Evolutionary conservation across 2,113 vertebrate species (phyloP).

Genomic region (Hoplias malabaricus): DNA sequence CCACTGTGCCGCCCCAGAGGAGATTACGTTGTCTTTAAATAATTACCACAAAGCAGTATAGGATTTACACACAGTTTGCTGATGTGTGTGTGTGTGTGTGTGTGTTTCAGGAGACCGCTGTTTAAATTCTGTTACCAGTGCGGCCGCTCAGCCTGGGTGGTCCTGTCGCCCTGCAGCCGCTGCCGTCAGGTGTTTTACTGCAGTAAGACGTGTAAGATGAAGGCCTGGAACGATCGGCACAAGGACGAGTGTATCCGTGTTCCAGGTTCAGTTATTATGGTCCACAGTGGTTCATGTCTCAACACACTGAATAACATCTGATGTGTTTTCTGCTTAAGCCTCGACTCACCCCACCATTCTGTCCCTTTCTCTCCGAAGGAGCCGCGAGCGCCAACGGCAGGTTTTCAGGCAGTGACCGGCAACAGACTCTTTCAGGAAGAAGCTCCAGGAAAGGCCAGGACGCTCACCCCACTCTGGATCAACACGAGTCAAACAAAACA

Average conservation of each 20-base stretch:
- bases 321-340: no score
- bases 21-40: no score
- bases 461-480: background rate
- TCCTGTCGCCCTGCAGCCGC: constrained; percentile 67
- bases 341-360: background rate
- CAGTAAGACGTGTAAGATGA: constrained; percentile 76
- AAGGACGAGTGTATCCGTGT: constrained; percentile 69
- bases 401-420: background rate
- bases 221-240: constrained; percentile 74
- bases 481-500: background rate
- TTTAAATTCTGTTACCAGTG: constrained; percentile 83
- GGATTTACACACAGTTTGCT: no score
- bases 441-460: background rate
- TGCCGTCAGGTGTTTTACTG: constrained; percentile 79
- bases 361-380: constrained; percentile 36
- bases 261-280: no score
- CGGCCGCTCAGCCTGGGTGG: constrained; percentile 75
- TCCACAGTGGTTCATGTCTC: no score
- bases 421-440: constrained; percentile 7
- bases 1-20: no score
- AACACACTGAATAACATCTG: no score
- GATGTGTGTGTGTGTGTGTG: background rate
- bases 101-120: constrained; percentile 60
- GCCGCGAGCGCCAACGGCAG: constrained; percentile 1
- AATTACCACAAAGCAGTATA: no score